Conservation (phyloP, 2,797 vertebrate genomes). For the Lagodon rhomboides region DNA sequence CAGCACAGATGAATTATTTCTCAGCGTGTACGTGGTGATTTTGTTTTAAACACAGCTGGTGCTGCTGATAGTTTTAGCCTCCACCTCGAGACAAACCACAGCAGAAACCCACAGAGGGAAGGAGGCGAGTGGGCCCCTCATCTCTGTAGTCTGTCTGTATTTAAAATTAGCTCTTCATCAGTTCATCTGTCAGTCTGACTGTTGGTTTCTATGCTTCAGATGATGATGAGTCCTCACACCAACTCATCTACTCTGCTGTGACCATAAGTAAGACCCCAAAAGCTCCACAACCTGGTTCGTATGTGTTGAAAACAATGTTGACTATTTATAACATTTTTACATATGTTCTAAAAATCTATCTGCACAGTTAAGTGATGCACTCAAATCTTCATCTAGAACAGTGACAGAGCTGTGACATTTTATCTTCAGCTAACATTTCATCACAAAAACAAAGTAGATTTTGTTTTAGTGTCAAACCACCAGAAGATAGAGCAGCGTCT, state of each 20-base stretch:
- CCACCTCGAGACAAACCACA: neutral
- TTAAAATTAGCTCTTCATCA: neutral
- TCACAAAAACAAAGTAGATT: no score
- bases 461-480: no score
- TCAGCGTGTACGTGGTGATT: neutral
- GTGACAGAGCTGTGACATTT: no score
- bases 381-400: no score
- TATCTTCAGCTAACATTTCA: no score
- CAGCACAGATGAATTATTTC: neutral
- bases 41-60: neutral
- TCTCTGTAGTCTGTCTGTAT: neutral
- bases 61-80: neutral
- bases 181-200: neutral
- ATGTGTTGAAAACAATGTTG: no score
- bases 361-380: no score
- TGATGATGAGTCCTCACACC: neutral
- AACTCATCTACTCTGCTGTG: neutral
- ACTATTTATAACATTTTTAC: no score
- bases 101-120: neutral
- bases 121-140: no score
- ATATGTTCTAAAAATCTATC: no score
- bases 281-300: neutral
- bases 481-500: no score
- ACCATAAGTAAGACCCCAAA: neutral
- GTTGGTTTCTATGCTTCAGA: neutral